Evolutionary conservation across 2,797 vertebrate species (phyloP), one percentile per base, ranked within the genome.

Genomic region (Pteronotus mesoamericanus): DNA sequence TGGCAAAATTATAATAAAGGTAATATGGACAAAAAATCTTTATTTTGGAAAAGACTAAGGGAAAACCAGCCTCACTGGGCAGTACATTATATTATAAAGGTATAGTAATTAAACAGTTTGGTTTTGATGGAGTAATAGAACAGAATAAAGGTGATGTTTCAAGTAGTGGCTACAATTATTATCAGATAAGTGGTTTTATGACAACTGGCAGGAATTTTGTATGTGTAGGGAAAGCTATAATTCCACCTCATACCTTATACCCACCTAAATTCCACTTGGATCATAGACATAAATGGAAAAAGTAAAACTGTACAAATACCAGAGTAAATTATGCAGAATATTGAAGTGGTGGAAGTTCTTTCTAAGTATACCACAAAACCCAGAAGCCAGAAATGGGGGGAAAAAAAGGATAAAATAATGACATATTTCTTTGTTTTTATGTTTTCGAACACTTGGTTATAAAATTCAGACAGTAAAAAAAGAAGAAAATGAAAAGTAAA

Each of bases 121-220:
- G 19, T 90, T 78, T 95, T 89, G 55, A 69, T 80, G 12, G 69
- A 75, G 78, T 88, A 80, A 57, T 89, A 53, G n/a, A 78, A 57
- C 4, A 94, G 79, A 55, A 66, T 82, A 96, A 94, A 88, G 46
- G 59, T 84, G 66, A 85, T 24, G 51, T 85, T 95, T 96, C 46
- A 92, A 11, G 51, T 72, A 78, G 32, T 82, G 61, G 32, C 6
- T 22, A 57, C 82, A 82, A 42, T 91, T 48, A 89, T 92, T 87
- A 64, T 79, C 39, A 46, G 78, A 5, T 78, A 72, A 87, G 21
- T 80, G 32, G 24, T 51, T 44, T 68, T 61, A 87, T 48, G 80
- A 86, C 48, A 95, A 66, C 46, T 89, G 46, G 55, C 34, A 88
- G 46, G 46, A 87, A 55, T 88, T 75, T 72, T 19, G n/a, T 82